Evolutionary conservation across 1,140 invertebrate species (phyloP), one percentile per base, ranked within the genome.

Genomic region (Saccostrea echinata): DNA sequence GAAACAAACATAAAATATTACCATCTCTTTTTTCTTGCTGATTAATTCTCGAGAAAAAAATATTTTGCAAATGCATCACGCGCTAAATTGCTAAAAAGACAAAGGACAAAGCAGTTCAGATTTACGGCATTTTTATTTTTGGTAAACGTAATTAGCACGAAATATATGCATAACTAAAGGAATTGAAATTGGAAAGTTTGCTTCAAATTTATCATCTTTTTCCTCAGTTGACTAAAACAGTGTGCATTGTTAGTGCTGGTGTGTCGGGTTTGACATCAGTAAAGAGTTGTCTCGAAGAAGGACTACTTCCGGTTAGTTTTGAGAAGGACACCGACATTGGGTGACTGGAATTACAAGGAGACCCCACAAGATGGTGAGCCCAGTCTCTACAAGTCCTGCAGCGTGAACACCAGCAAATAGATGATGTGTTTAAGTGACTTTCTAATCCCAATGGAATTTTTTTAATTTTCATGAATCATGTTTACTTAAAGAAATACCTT

Each of bases 351-450:
- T 33, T 93, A 92, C 82, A 86, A 82, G 6, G 55, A 88, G 16
- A 88, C 35, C 24, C 71, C 71, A 1, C 86, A 90, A 84, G 90
- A 90, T 24, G 86, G 86, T 13, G 84, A 88, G 0, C 94, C 91
- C 3, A 95, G 94, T 53, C 53, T 94, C 80, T 88, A 92, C 87
- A 91, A 90, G 51, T 92, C 92, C 1, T 95, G 94, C 27, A 93
- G 95, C n/a, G 95, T 95, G 11, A 96, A 96, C 88, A 95, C 95
- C 6, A 95, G 94, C 43, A 96, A 90, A n/a, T n/a, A n/a, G n/a
- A n/a, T n/a, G n/a, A n/a, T n/a, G n/a, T n/a, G n/a, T n/a, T n/a
- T n/a, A n/a, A 95, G 95, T 81, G 95, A 96, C 89, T 96, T 95
- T 84, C 95, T 95, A 0, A 95, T 95, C 18, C 95, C 95, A 8